phyloP scores from a whole-genome alignment of 1,140 invertebrate species.

The Rhagoletis zephyria region DNA sequence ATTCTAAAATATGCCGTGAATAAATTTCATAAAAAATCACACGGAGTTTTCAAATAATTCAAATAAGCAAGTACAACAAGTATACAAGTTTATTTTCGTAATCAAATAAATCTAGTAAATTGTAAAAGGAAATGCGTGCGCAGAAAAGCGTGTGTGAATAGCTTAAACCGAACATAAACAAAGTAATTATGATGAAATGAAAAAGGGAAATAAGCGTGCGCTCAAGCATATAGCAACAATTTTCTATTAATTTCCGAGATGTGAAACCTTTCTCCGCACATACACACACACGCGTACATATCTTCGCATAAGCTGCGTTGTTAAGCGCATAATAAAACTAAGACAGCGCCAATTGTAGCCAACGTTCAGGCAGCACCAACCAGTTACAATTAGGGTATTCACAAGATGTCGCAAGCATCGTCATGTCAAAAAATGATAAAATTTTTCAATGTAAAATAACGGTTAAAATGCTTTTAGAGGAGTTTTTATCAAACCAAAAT shows the following conservation, averaged over 20 bases:
- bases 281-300: background rate
- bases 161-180: background rate
- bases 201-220: background rate
- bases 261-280: background rate
- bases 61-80: too few relatives aligned
- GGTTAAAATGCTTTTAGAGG: too few relatives aligned
- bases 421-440: too few relatives aligned
- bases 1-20: too few relatives aligned
- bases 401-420: too few relatives aligned
- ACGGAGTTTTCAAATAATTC: background rate
- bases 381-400: too few relatives aligned
- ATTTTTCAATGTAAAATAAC: too few relatives aligned
- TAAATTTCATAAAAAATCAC: background rate
- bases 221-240: background rate
- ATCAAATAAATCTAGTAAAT: slow-evolving; percentile 30
- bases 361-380: background rate
- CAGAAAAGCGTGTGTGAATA: background rate
- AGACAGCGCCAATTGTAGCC: background rate
- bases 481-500: too few relatives aligned
- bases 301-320: background rate
- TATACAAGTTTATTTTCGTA: background rate
- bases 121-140: background rate
- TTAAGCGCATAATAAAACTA: background rate
- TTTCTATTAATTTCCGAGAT: background rate
- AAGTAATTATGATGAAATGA: slow-evolving; percentile 31